phyloP scores from a whole-genome alignment of 2,888 invertebrate genomes.

The Apamea crenata region DNA sequence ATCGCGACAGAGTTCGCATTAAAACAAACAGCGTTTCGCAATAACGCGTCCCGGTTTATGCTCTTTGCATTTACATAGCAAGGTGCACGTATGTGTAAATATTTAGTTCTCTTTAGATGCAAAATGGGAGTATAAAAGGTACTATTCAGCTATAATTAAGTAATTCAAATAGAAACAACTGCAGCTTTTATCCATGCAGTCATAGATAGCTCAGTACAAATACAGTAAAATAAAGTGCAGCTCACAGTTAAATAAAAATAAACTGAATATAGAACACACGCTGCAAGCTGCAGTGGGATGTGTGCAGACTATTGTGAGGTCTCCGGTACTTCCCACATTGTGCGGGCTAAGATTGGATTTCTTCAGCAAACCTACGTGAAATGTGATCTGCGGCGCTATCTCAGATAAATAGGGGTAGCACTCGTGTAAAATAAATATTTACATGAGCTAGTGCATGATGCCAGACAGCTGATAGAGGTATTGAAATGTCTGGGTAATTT shows the following conservation, averaged over 20 bases:
- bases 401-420: slow-evolving; percentile 65
- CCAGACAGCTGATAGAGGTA: slow-evolving; percentile 14
- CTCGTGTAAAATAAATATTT: slow-evolving; percentile 65
- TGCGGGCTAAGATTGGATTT: slow-evolving; percentile 77
- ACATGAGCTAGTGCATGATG: slow-evolving; percentile 34
- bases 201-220: slow-evolving; percentile 14
- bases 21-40: slow-evolving; percentile 77
- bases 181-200: neutral
- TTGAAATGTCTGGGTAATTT: slow-evolving; percentile 8
- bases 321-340: slow-evolving; percentile 71
- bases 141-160: neutral
- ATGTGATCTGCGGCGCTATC: slow-evolving; percentile 72
- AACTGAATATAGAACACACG: slow-evolving; percentile 64
- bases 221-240: slow-evolving; percentile 36
- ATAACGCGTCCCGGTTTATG: slow-evolving; percentile 67
- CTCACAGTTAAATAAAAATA: slow-evolving; percentile 66
- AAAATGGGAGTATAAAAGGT: neutral
- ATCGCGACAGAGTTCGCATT: slow-evolving; percentile 77
- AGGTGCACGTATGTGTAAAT: slow-evolving; percentile 48
- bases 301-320: slow-evolving; percentile 75
- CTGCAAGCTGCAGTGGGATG: slow-evolving; percentile 68
- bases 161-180: slow-evolving; percentile 12
- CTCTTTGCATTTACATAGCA: slow-evolving; percentile 70
- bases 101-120: slow-evolving; percentile 17
- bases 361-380: slow-evolving; percentile 72